Evolutionary conservation across 2,888 invertebrate species (phyloP), one percentile per base, ranked within the genome.

Genomic region (Plebejus argus): DNA sequence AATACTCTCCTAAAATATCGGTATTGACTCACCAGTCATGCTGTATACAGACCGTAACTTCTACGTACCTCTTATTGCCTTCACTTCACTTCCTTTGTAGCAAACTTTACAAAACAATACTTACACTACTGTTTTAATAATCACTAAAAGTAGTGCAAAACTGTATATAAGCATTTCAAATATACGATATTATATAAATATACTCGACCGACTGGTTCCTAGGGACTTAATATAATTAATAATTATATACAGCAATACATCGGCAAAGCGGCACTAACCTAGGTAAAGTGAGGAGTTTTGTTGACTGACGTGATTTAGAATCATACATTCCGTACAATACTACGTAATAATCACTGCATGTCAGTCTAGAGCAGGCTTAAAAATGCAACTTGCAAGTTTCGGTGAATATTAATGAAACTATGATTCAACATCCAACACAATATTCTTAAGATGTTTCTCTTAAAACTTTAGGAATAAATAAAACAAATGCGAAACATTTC

Each of bases 211-310:
- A 77, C 33, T 76, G 75, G 53, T 75, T 71, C 33, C 49, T 77
- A 61, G 66, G 82, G 82, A 84, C 84, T 82, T 81, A 77, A 61
- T 66, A 75, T 66, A 84, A 86, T 86, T 90, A 90, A 75, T 66
- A 84, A 86, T 86, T 90, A 90, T 90, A 85, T 90, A 91, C 90
- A 91, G 82, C 85, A 89, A 87, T 87, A 81, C 78, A 81, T 77
- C 56, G 80, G 79, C 79, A 79, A 86, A 87, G 84, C 87, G 83
- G 85, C 84, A 84, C 79, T 78, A 76, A 76, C 83, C 83, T 80
- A 81, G 79, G 81, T 66, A 66, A 23, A 61, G 66, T 33, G 66
- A 66, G 66, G 66, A 33, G 28, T 66, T 28, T 18, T 33, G 28
- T 33, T 28, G 66, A 66, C 33, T 15, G 33, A 6, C 28, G 15